Base-by-base conservation (phyloP, 2,113 vertebrate genomes). In the Psittacus erithacus region DNA sequence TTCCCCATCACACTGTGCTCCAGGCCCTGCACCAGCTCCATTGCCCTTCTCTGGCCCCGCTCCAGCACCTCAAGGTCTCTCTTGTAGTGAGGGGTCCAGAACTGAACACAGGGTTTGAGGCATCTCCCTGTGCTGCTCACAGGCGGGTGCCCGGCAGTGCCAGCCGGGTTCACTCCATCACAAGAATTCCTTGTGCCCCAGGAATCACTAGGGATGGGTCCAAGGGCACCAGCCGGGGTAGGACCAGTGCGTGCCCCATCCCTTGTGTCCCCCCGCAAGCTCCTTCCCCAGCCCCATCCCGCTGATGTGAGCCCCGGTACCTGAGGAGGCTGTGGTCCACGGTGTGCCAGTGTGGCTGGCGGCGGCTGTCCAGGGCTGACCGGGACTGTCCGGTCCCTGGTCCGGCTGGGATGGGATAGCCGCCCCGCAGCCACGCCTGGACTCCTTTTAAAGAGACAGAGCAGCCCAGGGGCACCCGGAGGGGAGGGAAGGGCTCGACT, bases 371-470 rank as follows among this genome's bases (percentile, higher is more conserved):
- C 93, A 71, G 84, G 77, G n/a, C 91, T 76, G 83, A 67, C 33
- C 24, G 3, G 88, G 91, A 69, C 81, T 92, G 86, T 91, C 92
- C 76, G 11, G 86, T 95, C 86, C 67, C 92, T 17, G 65, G 83
- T 84, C 87, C 91, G 10, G 84, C 17, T 10, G 87, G 69, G 80
- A 52, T 78, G 82, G 78, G 74, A 83, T 75, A 69, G 84, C 52
- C 10, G 88, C 82, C 82, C 89, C 69, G 20, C 94, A 79, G 91
- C 93, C 92, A 94, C 91, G 95, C 94, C 94, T 95, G 95, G 94
- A 91, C 90, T 17, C 80, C 93, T 97, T 96, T 97, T 96, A 97
- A 97, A 97, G 97, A 25, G 96, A 92, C 95, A 96, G 96, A 82
- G 47, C 85, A 65, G 69, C 41, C 33, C 62, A 4, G 93, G 93